phyloP scores from a whole-genome alignment of 92 coral and sea anemone species.

The Actinostola sp. region DNA sequence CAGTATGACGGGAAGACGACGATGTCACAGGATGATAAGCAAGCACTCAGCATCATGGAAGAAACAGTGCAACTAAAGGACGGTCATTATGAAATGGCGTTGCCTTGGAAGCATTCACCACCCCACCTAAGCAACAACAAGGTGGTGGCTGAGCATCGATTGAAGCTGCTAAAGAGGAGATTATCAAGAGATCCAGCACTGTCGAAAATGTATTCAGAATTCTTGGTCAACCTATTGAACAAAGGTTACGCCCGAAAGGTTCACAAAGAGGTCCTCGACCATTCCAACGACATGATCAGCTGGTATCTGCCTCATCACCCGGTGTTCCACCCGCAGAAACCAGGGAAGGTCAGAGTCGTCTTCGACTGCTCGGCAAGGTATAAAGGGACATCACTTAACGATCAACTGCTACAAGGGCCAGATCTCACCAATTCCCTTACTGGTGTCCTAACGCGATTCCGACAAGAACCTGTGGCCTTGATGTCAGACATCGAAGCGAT shows the following conservation, averaged over 20 bases:
- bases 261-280: not conserved
- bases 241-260: conserved; percentile 45
- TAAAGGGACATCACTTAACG: conserved; percentile 55
- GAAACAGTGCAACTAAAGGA: conserved; percentile 38
- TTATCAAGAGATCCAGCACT: conserved; percentile 34
- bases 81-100: conserved; percentile 62
- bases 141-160: conserved; percentile 14
- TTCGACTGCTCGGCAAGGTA: conserved; percentile 68
- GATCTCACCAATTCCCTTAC: conserved; percentile 51
- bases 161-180: conserved; percentile 25
- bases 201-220: conserved; percentile 19
- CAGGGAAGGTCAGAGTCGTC: conserved; percentile 52
- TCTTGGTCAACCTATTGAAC: conserved; percentile 19
- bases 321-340: conserved; percentile 50
- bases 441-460: conserved; percentile 55
- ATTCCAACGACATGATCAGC: conserved; percentile 27
- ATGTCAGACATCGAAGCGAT: conserved; percentile 53
- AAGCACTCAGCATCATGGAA: conserved; percentile 46
- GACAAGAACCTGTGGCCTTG: conserved; percentile 45
- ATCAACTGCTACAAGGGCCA: conserved; percentile 69
- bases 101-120: conserved; percentile 46
- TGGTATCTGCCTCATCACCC: conserved; percentile 63
- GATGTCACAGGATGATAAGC: conserved; percentile 50
- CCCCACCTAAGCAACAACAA: conserved; percentile 38
- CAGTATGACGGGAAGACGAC: conserved; percentile 20